phyloP scores from a whole-genome alignment of 2,888 invertebrate genomes.

The Merodon equestris region DNA sequence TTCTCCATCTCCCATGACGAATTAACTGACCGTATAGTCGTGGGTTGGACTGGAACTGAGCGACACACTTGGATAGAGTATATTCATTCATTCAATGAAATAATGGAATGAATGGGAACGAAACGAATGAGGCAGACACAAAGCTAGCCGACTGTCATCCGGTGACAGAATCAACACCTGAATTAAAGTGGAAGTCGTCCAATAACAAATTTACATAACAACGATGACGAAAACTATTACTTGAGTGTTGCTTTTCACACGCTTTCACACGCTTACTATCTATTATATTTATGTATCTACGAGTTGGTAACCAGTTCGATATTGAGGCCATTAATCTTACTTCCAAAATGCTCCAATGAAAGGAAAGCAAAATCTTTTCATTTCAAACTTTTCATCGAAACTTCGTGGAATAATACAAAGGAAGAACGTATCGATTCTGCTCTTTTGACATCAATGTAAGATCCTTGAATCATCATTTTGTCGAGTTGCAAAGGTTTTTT shows the following conservation, averaged over 20 bases:
- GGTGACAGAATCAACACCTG: conserved; percentile 29
- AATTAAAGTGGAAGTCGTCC: not conserved
- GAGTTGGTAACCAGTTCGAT: too few species aligned
- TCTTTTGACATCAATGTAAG: not conserved
- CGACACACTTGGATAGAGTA: too few species aligned
- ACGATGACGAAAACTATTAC: not conserved
- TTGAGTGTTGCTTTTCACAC: conserved; percentile 3
- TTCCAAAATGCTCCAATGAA: too few species aligned
- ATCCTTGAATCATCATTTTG: conserved; percentile 30
- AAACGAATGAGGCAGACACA: conserved; percentile 12
- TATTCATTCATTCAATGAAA: conserved; percentile 1
- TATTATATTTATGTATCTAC: not conserved
- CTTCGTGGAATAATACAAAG: too few species aligned
- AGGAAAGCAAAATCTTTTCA: too few species aligned
- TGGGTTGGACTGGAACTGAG: too few species aligned
- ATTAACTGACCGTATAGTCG: conserved; percentile 14
- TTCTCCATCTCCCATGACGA: conserved; percentile 18
- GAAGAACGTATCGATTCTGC: conserved; percentile 9
- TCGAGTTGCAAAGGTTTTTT: conserved; percentile 9
- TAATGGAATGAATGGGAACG: conserved; percentile 13
- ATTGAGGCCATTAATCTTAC: conserved; percentile 9
- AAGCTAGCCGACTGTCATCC: conserved; percentile 16
- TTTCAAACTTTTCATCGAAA: too few species aligned
- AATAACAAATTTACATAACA: conserved; percentile 24
- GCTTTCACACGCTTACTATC: not conserved